Evolutionary conservation across 2,888 invertebrate species (phyloP).

Genomic region (Embidobia sp.): DNA sequence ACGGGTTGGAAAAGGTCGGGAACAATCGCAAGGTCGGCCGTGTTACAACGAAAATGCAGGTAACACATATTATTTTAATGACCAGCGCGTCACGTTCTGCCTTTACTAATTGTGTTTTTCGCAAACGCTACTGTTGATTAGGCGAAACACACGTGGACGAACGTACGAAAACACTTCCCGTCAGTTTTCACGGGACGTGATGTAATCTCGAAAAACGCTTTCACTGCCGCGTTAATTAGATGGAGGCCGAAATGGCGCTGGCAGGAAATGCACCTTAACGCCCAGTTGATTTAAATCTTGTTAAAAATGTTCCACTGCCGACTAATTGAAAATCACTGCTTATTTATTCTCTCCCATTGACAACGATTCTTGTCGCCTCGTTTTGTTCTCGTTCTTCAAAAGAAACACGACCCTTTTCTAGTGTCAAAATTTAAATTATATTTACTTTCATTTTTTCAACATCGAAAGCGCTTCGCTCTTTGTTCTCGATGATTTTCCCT

Average conservation of each 20-base stretch:
- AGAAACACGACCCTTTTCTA: too few relatives aligned
- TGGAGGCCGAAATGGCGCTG: conserved; percentile 26
- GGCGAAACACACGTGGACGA: conserved; percentile 11
- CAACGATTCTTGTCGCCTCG: too few relatives aligned
- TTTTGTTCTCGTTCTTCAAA: too few relatives aligned
- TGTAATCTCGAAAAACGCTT: conserved; percentile 19
- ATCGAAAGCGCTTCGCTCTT: too few relatives aligned
- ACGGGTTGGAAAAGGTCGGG: too few relatives aligned
- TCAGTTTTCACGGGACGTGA: conserved; percentile 21
- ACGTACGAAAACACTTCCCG: conserved; percentile 26
- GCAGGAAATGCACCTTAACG: conserved; percentile 13
- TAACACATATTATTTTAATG: conserved; percentile 33
- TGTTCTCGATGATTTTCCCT: conserved; percentile 5
- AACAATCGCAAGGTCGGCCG: too few relatives aligned
- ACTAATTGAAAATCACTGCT: neutral
- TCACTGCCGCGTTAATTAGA: conserved; percentile 34
- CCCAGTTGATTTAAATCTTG: neutral
- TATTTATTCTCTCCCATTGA: neutral
- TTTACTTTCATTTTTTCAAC: too few relatives aligned
- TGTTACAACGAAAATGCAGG: neutral
- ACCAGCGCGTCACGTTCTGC: conserved; percentile 30
- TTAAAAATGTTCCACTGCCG: neutral
- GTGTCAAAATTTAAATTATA: too few relatives aligned
- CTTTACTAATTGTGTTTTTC: conserved; percentile 46
- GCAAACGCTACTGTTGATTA: conserved; percentile 50